Conservation (phyloP, 2,113 vertebrate species). For the Myiagra hebetior region DNA sequence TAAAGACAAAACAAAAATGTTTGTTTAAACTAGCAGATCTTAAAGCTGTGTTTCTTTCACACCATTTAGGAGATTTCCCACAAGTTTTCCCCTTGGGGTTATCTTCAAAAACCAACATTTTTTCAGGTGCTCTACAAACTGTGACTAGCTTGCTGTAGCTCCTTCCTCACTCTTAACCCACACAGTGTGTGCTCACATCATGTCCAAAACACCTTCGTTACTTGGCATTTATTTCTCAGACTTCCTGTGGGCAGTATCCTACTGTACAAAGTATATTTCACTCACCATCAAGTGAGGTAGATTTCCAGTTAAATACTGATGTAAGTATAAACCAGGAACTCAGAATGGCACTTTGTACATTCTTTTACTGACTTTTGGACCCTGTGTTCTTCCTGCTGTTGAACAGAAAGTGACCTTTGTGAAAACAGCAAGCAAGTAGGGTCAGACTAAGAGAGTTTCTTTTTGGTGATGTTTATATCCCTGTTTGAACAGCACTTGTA, state of each 20-base stretch:
- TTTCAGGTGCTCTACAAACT: conserved; percentile 32
- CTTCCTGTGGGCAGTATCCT: conserved; percentile 12
- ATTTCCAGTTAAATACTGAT: background rate
- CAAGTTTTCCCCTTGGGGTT: conserved; percentile 23
- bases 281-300: background rate
- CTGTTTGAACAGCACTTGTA: background rate
- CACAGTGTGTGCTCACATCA: fast-evolving
- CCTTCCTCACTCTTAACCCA: background rate
- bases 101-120: conserved; percentile 50
- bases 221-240: background rate
- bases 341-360: background rate
- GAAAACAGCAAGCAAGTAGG: background rate
- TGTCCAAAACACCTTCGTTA: background rate
- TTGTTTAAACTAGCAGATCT: conserved; percentile 60
- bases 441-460: background rate
- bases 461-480: background rate
- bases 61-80: conserved; percentile 53
- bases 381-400: background rate
- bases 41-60: conserved; percentile 41
- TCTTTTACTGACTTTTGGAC: background rate
- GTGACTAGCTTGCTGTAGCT: background rate
- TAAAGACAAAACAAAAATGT: conserved; percentile 61
- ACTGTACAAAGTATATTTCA: background rate
- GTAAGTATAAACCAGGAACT: background rate
- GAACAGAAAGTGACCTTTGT: background rate